phyloP scores from a whole-genome alignment of 2,888 invertebrate genomes.

The Brachypterus glaber region DNA sequence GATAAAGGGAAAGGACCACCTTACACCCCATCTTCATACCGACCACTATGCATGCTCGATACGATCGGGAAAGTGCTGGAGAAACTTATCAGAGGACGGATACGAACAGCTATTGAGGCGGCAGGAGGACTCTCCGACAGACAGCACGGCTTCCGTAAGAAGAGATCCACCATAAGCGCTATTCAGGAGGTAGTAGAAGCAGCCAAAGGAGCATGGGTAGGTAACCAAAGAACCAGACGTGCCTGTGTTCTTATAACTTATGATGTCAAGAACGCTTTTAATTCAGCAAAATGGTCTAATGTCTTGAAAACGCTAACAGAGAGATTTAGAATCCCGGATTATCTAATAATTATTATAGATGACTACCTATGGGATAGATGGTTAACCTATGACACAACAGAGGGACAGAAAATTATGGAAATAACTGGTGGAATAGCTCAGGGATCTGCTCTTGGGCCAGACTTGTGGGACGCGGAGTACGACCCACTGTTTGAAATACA shows the following conservation, averaged over 20 bases:
- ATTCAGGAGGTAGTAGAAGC: too few relatives aligned
- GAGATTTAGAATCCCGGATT: background rate
- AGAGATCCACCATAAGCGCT: background rate
- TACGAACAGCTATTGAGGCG: background rate
- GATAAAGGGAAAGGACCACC: background rate
- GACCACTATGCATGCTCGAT: too few relatives aligned
- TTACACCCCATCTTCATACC: background rate
- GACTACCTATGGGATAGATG: background rate
- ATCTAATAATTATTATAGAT: too few relatives aligned
- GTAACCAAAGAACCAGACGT: too few relatives aligned
- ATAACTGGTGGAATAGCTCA: background rate
- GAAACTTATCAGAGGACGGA: background rate
- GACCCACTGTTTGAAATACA: background rate
- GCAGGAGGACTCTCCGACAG: background rate
- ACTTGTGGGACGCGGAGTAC: background rate
- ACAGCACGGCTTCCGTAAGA: background rate
- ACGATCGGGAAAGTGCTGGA: too few relatives aligned
- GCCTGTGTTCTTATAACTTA: too few relatives aligned
- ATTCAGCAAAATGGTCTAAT: too few relatives aligned
- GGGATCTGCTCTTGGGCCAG: background rate
- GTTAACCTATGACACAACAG: background rate
- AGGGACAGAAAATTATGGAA: background rate
- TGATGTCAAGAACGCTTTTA: background rate
- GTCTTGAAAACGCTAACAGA: background rate
- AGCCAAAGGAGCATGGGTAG: too few relatives aligned